A percentile compares a stretch with the other conserved stretches of the same genome.
phyloP scores from a whole-genome alignment of 2,797 vertebrate genomes.

The Pyrrhura leucotis region DNA sequence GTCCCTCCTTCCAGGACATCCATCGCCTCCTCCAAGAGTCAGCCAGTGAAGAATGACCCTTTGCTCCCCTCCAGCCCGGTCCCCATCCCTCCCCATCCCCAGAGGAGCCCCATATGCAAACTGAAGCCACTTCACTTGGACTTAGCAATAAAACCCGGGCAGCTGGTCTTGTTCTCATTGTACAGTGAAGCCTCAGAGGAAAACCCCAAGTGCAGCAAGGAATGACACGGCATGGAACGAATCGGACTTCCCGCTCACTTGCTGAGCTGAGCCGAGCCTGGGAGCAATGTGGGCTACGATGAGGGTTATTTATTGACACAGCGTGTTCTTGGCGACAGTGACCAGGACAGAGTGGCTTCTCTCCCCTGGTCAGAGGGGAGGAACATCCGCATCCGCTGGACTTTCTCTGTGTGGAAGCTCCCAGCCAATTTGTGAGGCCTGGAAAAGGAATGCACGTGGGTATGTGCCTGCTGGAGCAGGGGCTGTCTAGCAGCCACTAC shows the following conservation, averaged over 20 bases:
- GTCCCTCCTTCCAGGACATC: constrained; percentile 94
- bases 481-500: not conserved
- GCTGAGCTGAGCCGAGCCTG: not conserved
- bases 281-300: not conserved
- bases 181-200: constrained; percentile 60
- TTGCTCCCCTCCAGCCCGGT: not conserved
- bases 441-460: not conserved
- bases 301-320: constrained; percentile 71
- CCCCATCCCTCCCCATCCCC: not conserved
- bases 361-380: not conserved
- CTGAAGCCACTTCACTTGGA: constrained; percentile 65
- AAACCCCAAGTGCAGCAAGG: not conserved
- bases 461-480: not conserved
- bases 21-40: constrained; percentile 85
- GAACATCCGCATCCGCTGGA: not conserved
- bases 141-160: not conserved
- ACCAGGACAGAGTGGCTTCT: not conserved
- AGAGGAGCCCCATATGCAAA: not conserved
- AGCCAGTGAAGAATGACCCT: constrained; percentile 71
- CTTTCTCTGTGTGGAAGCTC: not conserved
- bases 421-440: rapidly evolving
- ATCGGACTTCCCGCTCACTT: not conserved
- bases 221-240: not conserved
- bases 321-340: constrained; percentile 17
- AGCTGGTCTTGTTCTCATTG: constrained; percentile 44